Evolutionary conservation across 2,113 vertebrate species (phyloP).

Genomic region (Panthera tigris): DNA sequence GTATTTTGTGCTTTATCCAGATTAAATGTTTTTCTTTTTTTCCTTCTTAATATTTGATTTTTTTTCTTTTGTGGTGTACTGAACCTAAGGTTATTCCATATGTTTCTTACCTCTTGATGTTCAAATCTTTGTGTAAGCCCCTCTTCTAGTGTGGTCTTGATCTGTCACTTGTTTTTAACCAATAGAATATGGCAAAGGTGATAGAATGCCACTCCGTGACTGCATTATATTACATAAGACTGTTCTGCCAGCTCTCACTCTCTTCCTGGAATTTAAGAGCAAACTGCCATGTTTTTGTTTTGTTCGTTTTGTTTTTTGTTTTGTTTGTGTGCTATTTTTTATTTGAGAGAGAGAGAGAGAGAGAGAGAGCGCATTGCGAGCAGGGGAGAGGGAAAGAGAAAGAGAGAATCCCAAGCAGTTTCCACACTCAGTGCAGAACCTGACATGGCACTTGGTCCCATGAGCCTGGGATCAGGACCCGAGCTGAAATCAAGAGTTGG

Average conservation of each 20-base stretch:
- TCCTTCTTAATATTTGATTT: not conserved
- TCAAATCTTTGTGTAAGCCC: not conserved
- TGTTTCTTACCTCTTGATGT: not conserved
- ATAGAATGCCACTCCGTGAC: not conserved
- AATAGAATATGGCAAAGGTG: not conserved
- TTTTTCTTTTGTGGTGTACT: not conserved
- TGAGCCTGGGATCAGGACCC: too few species aligned
- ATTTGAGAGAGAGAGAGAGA: too few species aligned
- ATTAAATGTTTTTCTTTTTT: not conserved
- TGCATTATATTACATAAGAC: not conserved
- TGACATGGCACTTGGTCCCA: too few species aligned
- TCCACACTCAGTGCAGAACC: too few species aligned
- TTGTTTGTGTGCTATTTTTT: too few species aligned
- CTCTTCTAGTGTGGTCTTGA: not conserved
- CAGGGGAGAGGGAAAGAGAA: too few species aligned
- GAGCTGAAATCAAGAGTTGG: too few species aligned
- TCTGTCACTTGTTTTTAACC: not conserved
- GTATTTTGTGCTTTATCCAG: not conserved
- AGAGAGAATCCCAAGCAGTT: too few species aligned
- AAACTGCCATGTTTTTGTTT: not conserved
- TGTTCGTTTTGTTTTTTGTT: too few species aligned
- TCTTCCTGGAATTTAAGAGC: not conserved
- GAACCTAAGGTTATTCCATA: too few species aligned
- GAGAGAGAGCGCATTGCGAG: too few species aligned
- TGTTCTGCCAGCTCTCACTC: not conserved